A percentile compares a stretch with the other conserved stretches of the same genome.
Conservation (phyloP, 2,888 invertebrate genomes). For the Halictus quadricinctus region DNA sequence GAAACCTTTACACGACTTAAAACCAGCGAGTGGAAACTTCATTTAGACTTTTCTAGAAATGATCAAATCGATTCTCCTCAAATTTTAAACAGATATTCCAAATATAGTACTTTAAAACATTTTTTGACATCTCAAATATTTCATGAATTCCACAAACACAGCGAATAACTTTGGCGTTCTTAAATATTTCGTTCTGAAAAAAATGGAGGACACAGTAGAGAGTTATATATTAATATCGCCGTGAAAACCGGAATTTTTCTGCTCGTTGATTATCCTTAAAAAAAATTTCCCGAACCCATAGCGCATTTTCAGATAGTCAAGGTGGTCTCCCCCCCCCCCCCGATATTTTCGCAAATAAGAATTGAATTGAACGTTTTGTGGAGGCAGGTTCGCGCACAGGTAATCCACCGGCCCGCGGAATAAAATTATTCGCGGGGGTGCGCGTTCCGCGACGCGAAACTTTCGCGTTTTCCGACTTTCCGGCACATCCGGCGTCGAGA, state of each 20-base stretch:
- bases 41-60: background rate
- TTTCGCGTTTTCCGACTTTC: constrained; percentile 13
- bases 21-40: background rate
- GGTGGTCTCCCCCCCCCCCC: background rate
- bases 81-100: background rate
- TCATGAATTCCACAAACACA: accelerated
- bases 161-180: background rate
- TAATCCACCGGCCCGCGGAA: background rate
- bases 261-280: background rate
- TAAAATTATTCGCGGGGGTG: constrained; percentile 16
- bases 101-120: background rate
- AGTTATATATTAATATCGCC: background rate
- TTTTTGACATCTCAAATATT: background rate
- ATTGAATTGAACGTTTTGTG: constrained; percentile 1
- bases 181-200: background rate
- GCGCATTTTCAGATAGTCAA: background rate
- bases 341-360: background rate
- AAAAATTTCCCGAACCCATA: background rate
- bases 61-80: background rate
- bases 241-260: background rate
- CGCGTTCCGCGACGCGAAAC: constrained; percentile 22
- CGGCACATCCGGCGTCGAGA: constrained; percentile 1
- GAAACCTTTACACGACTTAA: background rate
- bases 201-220: background rate
- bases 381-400: background rate